Conservation (phyloP, 2,797 vertebrate species). For the Urocyon cinereoargenteus region DNA sequence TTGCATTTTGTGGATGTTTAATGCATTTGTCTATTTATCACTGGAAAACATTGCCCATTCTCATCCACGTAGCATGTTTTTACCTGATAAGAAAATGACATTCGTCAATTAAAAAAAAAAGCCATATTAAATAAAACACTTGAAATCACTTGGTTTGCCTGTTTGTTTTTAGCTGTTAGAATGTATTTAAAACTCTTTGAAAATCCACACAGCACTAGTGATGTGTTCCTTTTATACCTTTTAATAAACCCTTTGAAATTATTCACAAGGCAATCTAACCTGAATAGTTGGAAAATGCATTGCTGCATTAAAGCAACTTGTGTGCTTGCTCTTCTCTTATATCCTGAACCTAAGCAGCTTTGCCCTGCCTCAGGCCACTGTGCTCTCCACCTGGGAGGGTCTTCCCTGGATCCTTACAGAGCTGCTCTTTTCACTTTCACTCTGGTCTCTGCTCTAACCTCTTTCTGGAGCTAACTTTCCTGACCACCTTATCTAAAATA, state of each 20-base stretch:
- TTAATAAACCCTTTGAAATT: neutral
- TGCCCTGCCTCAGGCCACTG: neutral
- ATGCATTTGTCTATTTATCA: neutral
- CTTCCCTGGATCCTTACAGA: neutral
- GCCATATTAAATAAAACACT: neutral
- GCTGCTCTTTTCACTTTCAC: neutral
- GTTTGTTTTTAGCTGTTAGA: neutral
- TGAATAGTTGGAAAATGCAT: neutral
- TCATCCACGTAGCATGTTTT: neutral
- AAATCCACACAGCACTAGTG: neutral
- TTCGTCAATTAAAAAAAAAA: neutral
- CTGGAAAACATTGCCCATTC: neutral
- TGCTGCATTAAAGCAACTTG: neutral
- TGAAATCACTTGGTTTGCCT: neutral
- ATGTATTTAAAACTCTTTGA: slow-evolving; percentile 16
- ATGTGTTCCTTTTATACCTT: neutral
- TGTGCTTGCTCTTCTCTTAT: neutral
- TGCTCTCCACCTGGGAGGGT: neutral
- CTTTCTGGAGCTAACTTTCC: neutral
- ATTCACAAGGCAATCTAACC: neutral
- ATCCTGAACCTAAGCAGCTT: neutral
- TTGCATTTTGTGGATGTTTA: neutral
- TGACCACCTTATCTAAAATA: neutral
- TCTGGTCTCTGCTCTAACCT: neutral
- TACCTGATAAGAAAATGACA: neutral